These are phyloP conservation scores for Nomada lathburiana DNA, from an alignment of 2,888 invertebrate genomes.

Conservation along the genomic window DNA sequence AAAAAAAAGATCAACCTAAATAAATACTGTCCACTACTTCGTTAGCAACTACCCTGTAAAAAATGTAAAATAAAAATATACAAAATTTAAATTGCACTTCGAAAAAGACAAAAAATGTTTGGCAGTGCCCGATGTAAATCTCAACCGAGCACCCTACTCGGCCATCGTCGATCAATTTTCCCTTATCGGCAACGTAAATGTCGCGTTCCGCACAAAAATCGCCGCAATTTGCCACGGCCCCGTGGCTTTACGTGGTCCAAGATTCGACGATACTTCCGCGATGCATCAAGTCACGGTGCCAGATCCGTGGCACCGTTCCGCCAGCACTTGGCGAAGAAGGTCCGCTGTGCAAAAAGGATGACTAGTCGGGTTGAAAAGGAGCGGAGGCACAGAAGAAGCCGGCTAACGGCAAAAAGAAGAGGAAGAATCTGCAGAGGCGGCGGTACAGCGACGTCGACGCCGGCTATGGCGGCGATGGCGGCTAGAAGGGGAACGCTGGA, in stretches of 20 bases:
- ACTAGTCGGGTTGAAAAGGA: constrained; percentile 59
- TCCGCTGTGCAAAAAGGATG: constrained; percentile 61
- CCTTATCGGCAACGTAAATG: not conserved
- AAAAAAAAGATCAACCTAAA: too few relatives aligned
- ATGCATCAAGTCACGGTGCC: constrained; percentile 65
- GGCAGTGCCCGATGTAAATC: too few relatives aligned
- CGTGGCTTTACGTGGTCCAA: constrained; percentile 27
- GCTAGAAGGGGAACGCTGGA: constrained; percentile 25
- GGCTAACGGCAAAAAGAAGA: constrained; percentile 38
- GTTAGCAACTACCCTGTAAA: too few relatives aligned
- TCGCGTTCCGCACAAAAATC: constrained; percentile 4
- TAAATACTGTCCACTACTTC: too few relatives aligned
- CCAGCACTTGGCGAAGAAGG: constrained; percentile 62
- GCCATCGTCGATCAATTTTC: not conserved
- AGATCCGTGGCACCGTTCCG: constrained; percentile 66
- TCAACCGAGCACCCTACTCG: too few relatives aligned
- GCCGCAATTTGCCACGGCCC: constrained; percentile 39
- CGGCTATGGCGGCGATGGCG: constrained; percentile 10
- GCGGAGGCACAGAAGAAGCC: constrained; percentile 51
- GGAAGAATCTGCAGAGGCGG: constrained; percentile 58
- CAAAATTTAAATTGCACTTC: too few relatives aligned
- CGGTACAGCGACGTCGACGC: constrained; percentile 11
- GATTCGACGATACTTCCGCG: constrained; percentile 60
- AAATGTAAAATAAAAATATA: too few relatives aligned
- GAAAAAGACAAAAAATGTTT: too few relatives aligned